phyloP scores from a whole-genome alignment of 2,797 vertebrate species.

The Tapera naevia region DNA sequence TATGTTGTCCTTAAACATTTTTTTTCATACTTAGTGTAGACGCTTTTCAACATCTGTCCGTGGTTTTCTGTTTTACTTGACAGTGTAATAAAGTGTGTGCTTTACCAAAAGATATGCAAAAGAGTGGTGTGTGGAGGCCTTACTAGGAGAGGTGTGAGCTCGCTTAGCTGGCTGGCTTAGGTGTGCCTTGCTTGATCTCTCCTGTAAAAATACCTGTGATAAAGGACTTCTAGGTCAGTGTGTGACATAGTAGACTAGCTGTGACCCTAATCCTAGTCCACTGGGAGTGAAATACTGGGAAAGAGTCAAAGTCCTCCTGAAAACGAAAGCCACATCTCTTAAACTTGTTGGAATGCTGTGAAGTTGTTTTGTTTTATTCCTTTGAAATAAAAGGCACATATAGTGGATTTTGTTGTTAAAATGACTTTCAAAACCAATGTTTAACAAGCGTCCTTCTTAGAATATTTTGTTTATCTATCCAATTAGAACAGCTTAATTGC shows the following conservation, averaged over 20 bases:
- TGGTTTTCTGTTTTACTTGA: background rate
- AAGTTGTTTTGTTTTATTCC: background rate
- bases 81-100: background rate
- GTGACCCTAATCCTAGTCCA: background rate
- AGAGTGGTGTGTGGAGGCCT: background rate
- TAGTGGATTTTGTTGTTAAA: background rate
- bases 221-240: background rate
- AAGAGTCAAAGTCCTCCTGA: too few species aligned
- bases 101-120: background rate
- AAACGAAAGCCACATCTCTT: rapidly evolving
- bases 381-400: background rate
- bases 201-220: background rate
- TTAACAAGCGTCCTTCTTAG: background rate
- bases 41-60: rapidly evolving
- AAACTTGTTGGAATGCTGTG: background rate
- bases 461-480: background rate
- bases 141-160: background rate
- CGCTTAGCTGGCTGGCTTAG: background rate
- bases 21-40: background rate
- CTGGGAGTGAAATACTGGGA: background rate
- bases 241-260: rapidly evolving
- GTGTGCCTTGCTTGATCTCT: background rate
- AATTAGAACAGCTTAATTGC: background rate
- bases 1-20: background rate
- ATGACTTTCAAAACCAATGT: background rate